Conservation (phyloP, 2,113 vertebrate genomes). For the Eulacestoma nigropectus region DNA sequence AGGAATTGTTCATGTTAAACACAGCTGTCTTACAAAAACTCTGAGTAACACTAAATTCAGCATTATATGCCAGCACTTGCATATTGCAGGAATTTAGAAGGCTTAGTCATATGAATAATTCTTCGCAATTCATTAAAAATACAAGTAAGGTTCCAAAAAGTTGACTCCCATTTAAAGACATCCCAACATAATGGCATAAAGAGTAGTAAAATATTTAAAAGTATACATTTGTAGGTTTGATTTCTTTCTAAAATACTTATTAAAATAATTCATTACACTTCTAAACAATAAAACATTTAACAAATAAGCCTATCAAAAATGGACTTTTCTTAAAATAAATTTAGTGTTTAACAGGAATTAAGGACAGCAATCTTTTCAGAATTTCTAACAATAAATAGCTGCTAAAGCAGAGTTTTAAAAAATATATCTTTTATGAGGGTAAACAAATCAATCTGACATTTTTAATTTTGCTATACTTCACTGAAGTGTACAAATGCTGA, state of each 20-base stretch:
- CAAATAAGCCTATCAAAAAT: not conserved
- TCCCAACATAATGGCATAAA: not conserved
- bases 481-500: not conserved
- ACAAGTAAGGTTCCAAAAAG: not conserved
- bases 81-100: slow-evolving; percentile 13
- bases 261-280: not conserved
- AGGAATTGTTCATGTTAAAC: not conserved
- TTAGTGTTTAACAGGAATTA: not conserved
- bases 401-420: not conserved
- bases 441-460: not conserved
- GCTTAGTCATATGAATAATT: not conserved
- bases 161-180: not conserved
- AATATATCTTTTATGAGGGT: not conserved
- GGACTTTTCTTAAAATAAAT: not conserved
- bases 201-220: not conserved
- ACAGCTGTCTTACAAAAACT: not conserved
- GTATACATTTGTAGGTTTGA: not conserved
- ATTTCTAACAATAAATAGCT: not conserved
- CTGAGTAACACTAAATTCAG: not conserved
- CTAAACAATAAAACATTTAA: not conserved
- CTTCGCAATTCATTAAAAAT: slow-evolving; percentile 3
- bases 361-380: not conserved
- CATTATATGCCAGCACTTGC: not conserved
- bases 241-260: not conserved
- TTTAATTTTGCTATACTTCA: not conserved